Evolutionary conservation across 2,113 vertebrate species (phyloP), one percentile per base, ranked within the genome.

Genomic region (Chaetops frenatus): DNA sequence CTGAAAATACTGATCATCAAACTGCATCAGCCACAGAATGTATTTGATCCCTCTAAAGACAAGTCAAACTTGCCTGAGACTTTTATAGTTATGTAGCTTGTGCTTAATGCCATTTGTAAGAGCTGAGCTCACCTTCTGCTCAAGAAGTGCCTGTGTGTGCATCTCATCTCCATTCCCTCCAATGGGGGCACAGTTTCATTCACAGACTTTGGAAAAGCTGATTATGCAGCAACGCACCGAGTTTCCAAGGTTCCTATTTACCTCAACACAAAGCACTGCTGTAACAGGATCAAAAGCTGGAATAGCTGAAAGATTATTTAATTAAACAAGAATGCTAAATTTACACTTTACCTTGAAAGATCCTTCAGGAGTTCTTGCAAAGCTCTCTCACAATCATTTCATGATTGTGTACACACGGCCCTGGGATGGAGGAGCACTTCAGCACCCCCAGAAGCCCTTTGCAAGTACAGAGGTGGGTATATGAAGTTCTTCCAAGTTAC

Each of bases 231-330:
- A 74, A 50, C 64, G 25, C 47, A 48, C 27, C 1, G 0, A 5
- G 77, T 89, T 89, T 94, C 89, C 93, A 91, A 53, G 73, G 78
- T 18, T 91, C 31, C 81, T 85, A 2, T 64, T 92, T 94, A 81
- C 78, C 57, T 79, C 81, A 81, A 74, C 56, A 93, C 66, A 91
- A 40, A 81, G 50, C 57, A 35, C 35, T 0, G 0, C 44, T 40
- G 27, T 40, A 48, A 36, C 0, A 1, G 48, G 81, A 94, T 94
- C 87, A 91, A 94, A 89, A 86, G 56, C 64, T 81, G 80, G 40
- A 80, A 80, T 56, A 64, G 62, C 12, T 45, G 29, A 40, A 54
- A 74, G 35, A 38, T 42, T 82, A 77, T 86, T 96, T 86, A 73
- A 70, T 66, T 47, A 86, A 82, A 47, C 47, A 87, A 35, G 22